Base-by-base conservation (phyloP, 2,113 vertebrate genomes). In the Ariopsis seemanni region DNA sequence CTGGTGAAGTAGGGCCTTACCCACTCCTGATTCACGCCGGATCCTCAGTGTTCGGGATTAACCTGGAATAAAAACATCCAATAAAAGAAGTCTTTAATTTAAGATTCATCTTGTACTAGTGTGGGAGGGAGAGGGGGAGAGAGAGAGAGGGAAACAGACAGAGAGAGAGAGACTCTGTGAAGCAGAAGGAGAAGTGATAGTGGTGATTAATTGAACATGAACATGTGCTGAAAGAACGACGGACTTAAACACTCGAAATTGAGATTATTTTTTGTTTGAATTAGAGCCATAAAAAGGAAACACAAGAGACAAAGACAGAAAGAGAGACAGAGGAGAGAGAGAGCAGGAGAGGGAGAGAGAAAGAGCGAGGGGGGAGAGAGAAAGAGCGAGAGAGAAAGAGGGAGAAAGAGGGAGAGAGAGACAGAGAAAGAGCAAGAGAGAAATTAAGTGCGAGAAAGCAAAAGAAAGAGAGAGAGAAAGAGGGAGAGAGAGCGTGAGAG, bases 171-270 rank as follows among this genome's bases (percentile, higher is more conserved):
- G 42, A 34, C 58, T 20, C 18, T 9, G 42, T 75, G 42, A 22
- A 11, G 8, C 72, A 50, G 58, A 82, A 42, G 48, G 57, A 82
- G 58, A 42, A 48, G 25, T 83, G 81, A 83, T 62, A 67, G 34
- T 1, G 25, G 48, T 83, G 34, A 67, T 83, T 67, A 83, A 67
- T 83, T 27, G 8, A 15, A 50, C 60, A 83, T 83, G 60, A 67
- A 53, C 22, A 6, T n/a, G 50, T 34, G 34, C 58, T 63, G 58
- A 82, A 5, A 34, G 82, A 17, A 18, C 25, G 60, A 83, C 5
- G 5, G 14, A 7, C 20, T 25, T n/a, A 42, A 17, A 52, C n/a
- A 2, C 50, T 67, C 3, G 7, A 48, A 63, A 82, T 42, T 34
- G 27, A 81, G 22, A 60, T 22, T 52, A 30, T 57, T 42, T 72